Percentiles rank a stretch among this genome's conserved stretches.
phyloP scores from a whole-genome alignment of 53 echinoderm and acorn worm genomes.

The Echinometra lucunter region DNA sequence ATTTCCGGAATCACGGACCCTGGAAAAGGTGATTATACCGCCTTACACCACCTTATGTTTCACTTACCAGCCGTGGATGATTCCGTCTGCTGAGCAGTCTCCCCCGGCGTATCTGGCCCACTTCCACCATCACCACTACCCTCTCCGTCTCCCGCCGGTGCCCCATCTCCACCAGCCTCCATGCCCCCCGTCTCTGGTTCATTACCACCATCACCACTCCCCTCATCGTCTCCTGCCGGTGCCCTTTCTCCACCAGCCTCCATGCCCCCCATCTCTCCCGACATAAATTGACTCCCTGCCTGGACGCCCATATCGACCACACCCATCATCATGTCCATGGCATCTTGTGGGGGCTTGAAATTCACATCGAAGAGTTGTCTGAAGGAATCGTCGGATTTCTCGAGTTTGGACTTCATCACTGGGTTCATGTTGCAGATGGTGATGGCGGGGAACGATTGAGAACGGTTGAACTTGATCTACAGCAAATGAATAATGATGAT shows the following conservation, averaged over 20 bases:
- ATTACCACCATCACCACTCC: neutral
- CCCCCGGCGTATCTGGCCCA: neutral
- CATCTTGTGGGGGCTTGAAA: neutral
- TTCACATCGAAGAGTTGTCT: constrained; percentile 73
- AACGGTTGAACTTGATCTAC: constrained; percentile 69
- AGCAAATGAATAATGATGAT: neutral
- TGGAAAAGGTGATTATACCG: too few relatives aligned
- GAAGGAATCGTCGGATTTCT: constrained; percentile 64
- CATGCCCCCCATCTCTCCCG: too few relatives aligned
- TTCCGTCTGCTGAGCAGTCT: neutral
- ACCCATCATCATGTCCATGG: constrained; percentile 10
- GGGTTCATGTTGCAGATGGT: constrained; percentile 92
- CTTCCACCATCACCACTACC: neutral
- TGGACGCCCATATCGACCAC: neutral
- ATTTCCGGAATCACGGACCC: too few relatives aligned
- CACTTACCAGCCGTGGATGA: neutral
- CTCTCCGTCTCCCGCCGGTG: too few relatives aligned
- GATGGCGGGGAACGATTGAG: constrained; percentile 83
- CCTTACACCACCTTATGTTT: neutral
- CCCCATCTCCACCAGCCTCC: neutral
- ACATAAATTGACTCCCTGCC: neutral
- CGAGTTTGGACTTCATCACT: constrained; percentile 69
- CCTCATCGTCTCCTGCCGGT: too few relatives aligned
- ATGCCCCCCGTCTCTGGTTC: too few relatives aligned
- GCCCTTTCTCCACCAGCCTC: neutral